Base-by-base conservation (phyloP, 2,888 invertebrate species). In the Stenolophus ochropezus region DNA sequence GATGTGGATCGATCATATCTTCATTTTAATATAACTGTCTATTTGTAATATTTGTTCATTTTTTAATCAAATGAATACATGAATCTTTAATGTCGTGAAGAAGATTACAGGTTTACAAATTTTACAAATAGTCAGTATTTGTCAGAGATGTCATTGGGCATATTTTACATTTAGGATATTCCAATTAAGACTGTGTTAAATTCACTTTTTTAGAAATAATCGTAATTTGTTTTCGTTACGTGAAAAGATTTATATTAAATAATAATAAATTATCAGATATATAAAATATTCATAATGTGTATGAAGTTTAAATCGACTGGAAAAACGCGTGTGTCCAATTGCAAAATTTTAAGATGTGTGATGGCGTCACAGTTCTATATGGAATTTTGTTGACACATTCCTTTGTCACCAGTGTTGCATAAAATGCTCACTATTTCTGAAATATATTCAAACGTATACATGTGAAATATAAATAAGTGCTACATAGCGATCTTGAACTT, bases 151-250 rank as follows among this genome's bases (percentile, higher is more conserved):
- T 58, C 47, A 77, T 47, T 77, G 77, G 77, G 53, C 61, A 77
- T 77, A 33, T 33, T 77, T 77, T 77, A 51, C 42, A 77, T 42
- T 77, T 61, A 77, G 33, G 61, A 61, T 77, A 77, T 77, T 77
- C 77, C 77, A 77, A 77, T 77, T 77, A 77, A 77, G 77, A 77
- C 77, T 77, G 61, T 77, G 76, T 76, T 76, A 56, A n/a, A 76
- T 27, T 56, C 76, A 76, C 76, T 76, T 25, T 56, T 76, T 76
- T 76, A 76, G 53, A 61, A 77, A 18, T 61, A 27, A 61, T 6
- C 58, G 11, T 73, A 73, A 49, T 47, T 58, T 77, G 14, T 58
- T 61, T 58, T 61, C 58, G n/a, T 61, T 33, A 42, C 11, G 42
- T 25, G 20, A 47, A 77, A 42, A 56, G 53, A 51, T 56, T 51